Base-by-base conservation (phyloP, 2,888 invertebrate genomes). In the Lasioglossum oenotherae region DNA sequence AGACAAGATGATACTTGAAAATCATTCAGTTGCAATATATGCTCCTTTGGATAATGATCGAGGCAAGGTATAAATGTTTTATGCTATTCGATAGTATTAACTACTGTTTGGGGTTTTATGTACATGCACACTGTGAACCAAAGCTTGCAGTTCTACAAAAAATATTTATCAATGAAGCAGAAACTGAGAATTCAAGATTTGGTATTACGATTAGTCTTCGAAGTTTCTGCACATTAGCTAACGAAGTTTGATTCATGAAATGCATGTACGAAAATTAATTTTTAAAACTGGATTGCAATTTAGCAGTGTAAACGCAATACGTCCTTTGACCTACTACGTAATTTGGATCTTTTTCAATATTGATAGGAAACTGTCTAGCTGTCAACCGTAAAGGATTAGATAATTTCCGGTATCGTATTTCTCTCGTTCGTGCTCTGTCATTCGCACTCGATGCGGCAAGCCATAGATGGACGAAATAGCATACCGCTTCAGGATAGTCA, bases 291-390 rank as follows among this genome's bases (percentile, higher is more conserved):
- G 14, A 60, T 16, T 27, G 27, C 14, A 60, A 5, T 60, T 27
- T 60, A 31, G 14, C 27, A 60, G 27, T 14, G n/a, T 14, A 60
- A 27, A 60, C 8, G 53, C 53, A 23, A 60, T 14, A 60, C 16
- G 16, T 27, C 14, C 5, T 27, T 60, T 1, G 60, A 27, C 14
- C 2, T 5, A 16, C 27, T 16, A 27, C 14, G 60, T 60, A 60
- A 60, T 60, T 27, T 60, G n/a, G 60, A 60, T 60, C 14, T 60
- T 60, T 60, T 60, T 27, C 60, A 60, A 60, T 60, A 60, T 60
- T 27, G 60, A 8, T 60, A 60, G 60, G 60, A 60, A 60, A 60
- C 60, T 14, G 60, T 60, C 60, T 27, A 27, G 14, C 60, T n/a
- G 60, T 60, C 60, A 60, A 27, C 14, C 60, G 60, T 60, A 27